Percentiles rank a stretch among this genome's conserved stretches.
Evolutionary conservation across 1,140 invertebrate species (phyloP).

Genomic region (Monomorium pharaonis): DNA sequence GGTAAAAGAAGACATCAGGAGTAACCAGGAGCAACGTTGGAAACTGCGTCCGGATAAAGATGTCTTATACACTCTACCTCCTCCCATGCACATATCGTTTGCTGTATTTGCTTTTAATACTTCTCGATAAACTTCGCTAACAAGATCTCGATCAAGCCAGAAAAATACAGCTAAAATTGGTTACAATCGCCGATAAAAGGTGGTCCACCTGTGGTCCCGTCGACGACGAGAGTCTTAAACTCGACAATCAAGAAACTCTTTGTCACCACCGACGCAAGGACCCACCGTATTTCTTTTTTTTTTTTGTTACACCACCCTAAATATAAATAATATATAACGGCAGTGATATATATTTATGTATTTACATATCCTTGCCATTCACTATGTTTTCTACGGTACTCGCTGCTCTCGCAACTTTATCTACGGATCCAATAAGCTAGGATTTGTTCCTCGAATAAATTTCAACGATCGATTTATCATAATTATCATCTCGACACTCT

Average conservation of each 20-base stretch:
- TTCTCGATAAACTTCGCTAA: background rate
- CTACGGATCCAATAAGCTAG: background rate
- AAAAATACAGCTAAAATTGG: constrained; percentile 42
- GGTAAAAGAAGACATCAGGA: no score
- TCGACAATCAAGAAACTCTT: constrained; percentile 17
- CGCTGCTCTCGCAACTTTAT: background rate
- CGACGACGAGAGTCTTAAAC: background rate
- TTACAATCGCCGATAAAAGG: background rate
- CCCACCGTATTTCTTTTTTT: background rate
- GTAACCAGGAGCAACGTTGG: background rate
- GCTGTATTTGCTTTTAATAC: constrained; percentile 35
- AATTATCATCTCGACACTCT: constrained; percentile 35
- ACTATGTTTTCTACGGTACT: background rate
- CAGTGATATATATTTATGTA: constrained; percentile 31
- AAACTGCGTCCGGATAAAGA: background rate
- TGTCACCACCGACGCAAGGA: background rate
- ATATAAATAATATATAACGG: constrained; percentile 38
- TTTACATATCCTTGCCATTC: constrained; percentile 23
- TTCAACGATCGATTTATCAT: constrained; percentile 30
- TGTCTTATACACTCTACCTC: background rate
- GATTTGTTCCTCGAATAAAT: constrained; percentile 26
- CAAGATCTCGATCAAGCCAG: constrained; percentile 32
- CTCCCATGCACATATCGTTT: constrained; percentile 21
- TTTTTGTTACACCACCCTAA: background rate
- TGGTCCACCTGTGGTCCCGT: background rate